Base-by-base conservation (phyloP, 1,140 invertebrate genomes). In the Drosophila seguyi region DNA sequence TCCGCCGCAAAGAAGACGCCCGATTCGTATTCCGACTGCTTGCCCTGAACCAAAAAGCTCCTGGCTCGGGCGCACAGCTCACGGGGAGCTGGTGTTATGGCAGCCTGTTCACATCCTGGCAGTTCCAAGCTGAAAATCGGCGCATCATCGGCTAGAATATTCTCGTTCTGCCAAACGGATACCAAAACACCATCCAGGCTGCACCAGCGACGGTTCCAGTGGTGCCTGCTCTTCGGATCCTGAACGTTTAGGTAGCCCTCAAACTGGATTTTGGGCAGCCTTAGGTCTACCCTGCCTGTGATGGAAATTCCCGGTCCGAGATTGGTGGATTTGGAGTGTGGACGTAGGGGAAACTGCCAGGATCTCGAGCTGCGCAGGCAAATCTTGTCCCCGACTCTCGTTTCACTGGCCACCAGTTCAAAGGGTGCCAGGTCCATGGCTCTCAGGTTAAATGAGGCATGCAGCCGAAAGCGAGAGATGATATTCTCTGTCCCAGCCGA, bases 161-260 rank as follows among this genome's bases (percentile, higher is more conserved):
- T 36, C 20, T 86, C 84, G 47, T 92, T 71, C 7, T 71, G 59
- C 91, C 91, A 92, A 4, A 92, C 72, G 7, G 45, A 45, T 0
- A 92, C 22, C 0, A 48, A 34, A 2, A 92, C 48, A 6, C 86
- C 87, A 29, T 87, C 62, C 7, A 92, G 63, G 14, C 57, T 81
- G 66, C 91, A 91, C 91, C 91, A 92, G 39, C 91, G 77, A 0
- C 85, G 81, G 67, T 92, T 92, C 91, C 91, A 92, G 53, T 82
- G 75, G 45, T 92, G 91, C 2, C 63, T 59, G 8, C 34, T 73
- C 34, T 63, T 65, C 0, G 83, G 65, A 50, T 88, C 80, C 47
- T 91, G 81, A 10, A 92, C 90, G 58, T 92, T 91, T 2, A 92
- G 58, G 41, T 87, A 92, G 16, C 91, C 91, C 3, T 65, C 44